Conservation (phyloP, 64 coral and sea anemone genomes). For the Pocillopora damicornis region DNA sequence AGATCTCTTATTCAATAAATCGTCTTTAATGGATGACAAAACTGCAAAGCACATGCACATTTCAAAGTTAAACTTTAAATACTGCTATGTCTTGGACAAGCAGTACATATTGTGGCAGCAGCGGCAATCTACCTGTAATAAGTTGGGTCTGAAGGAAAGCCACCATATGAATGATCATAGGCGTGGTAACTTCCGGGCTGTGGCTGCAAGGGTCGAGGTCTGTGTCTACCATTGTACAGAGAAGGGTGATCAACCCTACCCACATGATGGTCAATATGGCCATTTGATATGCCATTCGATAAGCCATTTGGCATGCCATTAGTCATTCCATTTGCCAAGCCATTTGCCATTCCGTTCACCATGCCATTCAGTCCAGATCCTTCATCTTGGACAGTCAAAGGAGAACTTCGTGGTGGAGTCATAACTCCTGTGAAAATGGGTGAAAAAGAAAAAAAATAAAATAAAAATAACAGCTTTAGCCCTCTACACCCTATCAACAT, state of each 20-base stretch:
- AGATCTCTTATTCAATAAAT: no score
- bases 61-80: not conserved
- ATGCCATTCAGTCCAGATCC: not conserved
- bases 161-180: conserved; percentile 10
- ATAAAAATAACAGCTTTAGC: not conserved
- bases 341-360: conserved; percentile 17
- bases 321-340: not conserved
- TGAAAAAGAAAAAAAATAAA: not conserved
- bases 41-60: no score
- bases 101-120: not conserved
- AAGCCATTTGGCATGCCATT: conserved; percentile 16
- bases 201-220: not conserved
- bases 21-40: no score
- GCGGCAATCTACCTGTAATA: conserved; percentile 1
- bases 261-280: conserved; percentile 29
- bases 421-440: conserved; percentile 22
- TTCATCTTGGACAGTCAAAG: conserved; percentile 63
- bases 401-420: conserved; percentile 51
- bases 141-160: conserved; percentile 25
- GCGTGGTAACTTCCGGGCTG: not conserved
- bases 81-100: not conserved
- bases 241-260: not conserved
- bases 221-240: conserved; percentile 1
- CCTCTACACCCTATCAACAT: not conserved
- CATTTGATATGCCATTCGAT: conserved; percentile 27